Percentiles rank a stretch among this genome's conserved stretches.
phyloP scores from a whole-genome alignment of 2,797 vertebrate species.

The Delichon dasypus region DNA sequence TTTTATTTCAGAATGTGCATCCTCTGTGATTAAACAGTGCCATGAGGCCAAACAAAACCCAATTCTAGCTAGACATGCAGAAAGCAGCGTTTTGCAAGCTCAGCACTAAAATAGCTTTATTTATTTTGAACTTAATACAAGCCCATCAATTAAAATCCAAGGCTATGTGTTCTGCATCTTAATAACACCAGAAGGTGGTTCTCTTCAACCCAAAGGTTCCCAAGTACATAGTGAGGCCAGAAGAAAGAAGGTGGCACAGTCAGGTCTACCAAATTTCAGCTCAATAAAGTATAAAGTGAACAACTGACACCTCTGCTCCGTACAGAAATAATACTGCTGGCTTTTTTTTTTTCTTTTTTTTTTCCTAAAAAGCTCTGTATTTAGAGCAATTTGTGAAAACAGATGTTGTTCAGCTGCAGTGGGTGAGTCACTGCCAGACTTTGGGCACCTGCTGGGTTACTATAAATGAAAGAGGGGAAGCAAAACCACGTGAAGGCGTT shows the following conservation, averaged over 20 bases:
- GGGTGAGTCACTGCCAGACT: background rate
- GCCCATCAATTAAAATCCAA: background rate
- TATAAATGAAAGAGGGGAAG: background rate
- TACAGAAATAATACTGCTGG: background rate
- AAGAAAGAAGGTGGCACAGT: background rate
- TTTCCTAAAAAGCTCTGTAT: background rate
- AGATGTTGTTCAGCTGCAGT: conserved; percentile 6
- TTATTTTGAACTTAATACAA: background rate
- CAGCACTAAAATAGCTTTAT: background rate
- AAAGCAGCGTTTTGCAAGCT: background rate
- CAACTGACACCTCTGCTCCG: background rate
- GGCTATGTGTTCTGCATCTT: background rate
- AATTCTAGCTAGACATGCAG: background rate
- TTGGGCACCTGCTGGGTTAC: background rate
- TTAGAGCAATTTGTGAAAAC: background rate
- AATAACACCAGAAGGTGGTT: background rate
- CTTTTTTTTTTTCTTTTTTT: background rate
- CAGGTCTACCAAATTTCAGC: background rate
- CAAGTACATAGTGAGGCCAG: background rate
- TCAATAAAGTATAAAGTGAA: background rate
- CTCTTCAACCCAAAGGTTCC: background rate
- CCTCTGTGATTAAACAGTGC: background rate
- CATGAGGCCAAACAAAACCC: background rate
- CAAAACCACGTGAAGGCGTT: background rate
- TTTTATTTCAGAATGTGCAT: background rate